Conservation (phyloP, 2,888 invertebrate species). For the Salticus scenicus region DNA sequence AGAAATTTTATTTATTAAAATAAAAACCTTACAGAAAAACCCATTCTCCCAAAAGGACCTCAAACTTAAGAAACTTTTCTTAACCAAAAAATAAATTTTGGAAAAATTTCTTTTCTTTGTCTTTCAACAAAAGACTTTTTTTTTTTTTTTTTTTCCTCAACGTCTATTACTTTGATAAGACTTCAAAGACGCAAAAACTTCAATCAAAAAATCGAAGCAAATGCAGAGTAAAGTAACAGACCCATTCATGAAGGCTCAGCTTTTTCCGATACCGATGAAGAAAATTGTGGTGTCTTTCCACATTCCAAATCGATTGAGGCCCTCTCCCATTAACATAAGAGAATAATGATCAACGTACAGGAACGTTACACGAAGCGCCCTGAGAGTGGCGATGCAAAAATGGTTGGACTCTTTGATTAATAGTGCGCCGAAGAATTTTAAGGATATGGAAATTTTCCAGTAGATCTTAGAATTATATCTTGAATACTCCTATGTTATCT, state of each 20-base stretch:
- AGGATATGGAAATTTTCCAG: not conserved
- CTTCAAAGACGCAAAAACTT: not conserved
- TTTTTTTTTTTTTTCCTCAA: not conserved
- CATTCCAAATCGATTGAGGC: not conserved
- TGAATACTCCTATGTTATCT: not conserved
- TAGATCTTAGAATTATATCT: not conserved
- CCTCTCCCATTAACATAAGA: conserved; percentile 7
- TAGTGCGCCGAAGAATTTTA: not conserved
- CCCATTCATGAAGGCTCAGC: not conserved
- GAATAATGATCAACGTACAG: not conserved
- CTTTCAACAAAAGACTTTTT: not conserved
- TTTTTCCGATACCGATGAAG: conserved; percentile 2
- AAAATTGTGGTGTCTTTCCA: not conserved
- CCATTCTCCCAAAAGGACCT: not conserved
- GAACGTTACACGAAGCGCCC: not conserved
- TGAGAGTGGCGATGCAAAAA: not conserved
- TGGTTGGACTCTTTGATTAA: not conserved
- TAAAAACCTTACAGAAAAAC: not conserved
- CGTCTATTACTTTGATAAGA: conserved; percentile 12
- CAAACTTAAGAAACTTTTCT: not conserved
- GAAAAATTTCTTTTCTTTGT: not conserved
- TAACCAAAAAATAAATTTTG: too few relatives aligned
- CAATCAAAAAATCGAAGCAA: not conserved
- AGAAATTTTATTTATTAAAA: not conserved
- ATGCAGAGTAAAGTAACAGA: not conserved